Conservation (phyloP, 2,888 invertebrate genomes). For the Xestia c-nigrum region DNA sequence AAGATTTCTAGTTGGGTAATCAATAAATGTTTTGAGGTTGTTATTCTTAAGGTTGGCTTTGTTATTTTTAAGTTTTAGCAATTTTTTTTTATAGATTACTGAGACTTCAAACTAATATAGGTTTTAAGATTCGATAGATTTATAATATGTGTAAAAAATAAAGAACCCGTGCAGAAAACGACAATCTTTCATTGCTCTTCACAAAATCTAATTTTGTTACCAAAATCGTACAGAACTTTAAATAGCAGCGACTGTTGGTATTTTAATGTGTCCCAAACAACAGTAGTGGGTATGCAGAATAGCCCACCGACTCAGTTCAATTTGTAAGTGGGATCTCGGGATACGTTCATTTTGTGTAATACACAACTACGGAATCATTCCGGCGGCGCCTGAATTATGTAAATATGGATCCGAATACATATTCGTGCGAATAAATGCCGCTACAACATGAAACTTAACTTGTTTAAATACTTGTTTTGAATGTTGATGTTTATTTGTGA, state of each 20-base stretch:
- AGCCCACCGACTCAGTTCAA: conserved; percentile 82
- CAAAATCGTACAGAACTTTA: background rate
- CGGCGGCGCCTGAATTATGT: conserved; percentile 85
- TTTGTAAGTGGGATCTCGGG: conserved; percentile 90
- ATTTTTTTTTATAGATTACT: background rate
- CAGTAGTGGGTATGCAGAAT: conserved; percentile 74
- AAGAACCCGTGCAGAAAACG: background rate
- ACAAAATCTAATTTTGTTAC: background rate
- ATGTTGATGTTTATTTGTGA: conserved; percentile 42
- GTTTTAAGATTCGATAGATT: background rate
- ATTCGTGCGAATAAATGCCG: conserved; percentile 76
- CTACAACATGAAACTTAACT: conserved; percentile 50
- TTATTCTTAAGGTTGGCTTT: background rate
- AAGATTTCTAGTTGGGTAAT: conserved; percentile 50
- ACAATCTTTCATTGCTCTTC: background rate
- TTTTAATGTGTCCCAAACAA: conserved; percentile 37
- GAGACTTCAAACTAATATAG: background rate
- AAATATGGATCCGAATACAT: conserved; percentile 77
- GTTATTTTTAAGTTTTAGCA: background rate
- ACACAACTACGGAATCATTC: conserved; percentile 86
- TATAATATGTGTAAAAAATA: background rate
- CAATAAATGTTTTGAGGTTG: conserved; percentile 24
- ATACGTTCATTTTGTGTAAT: conserved; percentile 89
- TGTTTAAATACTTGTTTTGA: conserved; percentile 53
- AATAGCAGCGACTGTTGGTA: background rate